Conservation (phyloP, 2,888 invertebrate genomes). For the Altica lythri region DNA sequence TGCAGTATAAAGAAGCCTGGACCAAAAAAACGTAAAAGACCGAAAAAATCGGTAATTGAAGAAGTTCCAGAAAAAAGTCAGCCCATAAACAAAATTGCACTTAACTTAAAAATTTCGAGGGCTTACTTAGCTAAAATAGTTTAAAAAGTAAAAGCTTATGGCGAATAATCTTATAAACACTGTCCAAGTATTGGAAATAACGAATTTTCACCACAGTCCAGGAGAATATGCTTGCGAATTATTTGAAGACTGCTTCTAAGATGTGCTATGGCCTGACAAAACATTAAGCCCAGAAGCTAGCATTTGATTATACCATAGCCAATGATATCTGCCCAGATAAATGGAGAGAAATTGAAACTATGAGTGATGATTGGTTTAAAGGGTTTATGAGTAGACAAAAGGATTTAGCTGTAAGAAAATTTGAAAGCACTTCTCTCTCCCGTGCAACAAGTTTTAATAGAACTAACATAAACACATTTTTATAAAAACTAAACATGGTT, state of each 20-base stretch:
- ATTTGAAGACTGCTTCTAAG: slow-evolving; percentile 11
- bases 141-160: background rate
- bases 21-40: background rate
- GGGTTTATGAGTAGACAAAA: slow-evolving; percentile 6
- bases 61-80: background rate
- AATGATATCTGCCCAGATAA: background rate
- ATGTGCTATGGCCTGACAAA: slow-evolving; percentile 9
- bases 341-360: slow-evolving; percentile 5
- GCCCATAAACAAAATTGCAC: background rate
- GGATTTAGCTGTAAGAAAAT: slow-evolving; percentile 1
- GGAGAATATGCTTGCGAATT: background rate
- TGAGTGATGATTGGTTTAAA: background rate
- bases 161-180: background rate
- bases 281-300: background rate
- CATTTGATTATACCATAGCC: slow-evolving; percentile 6
- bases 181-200: background rate
- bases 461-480: too few relatives aligned
- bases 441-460: too few relatives aligned
- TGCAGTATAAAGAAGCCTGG: background rate
- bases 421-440: slow-evolving; percentile 8
- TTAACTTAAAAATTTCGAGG: background rate
- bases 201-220: background rate
- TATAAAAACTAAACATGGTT: too few relatives aligned
- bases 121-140: background rate
- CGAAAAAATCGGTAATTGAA: background rate